phyloP scores from a whole-genome alignment of 2,797 vertebrate genomes.

The Holocentrus rufus region DNA sequence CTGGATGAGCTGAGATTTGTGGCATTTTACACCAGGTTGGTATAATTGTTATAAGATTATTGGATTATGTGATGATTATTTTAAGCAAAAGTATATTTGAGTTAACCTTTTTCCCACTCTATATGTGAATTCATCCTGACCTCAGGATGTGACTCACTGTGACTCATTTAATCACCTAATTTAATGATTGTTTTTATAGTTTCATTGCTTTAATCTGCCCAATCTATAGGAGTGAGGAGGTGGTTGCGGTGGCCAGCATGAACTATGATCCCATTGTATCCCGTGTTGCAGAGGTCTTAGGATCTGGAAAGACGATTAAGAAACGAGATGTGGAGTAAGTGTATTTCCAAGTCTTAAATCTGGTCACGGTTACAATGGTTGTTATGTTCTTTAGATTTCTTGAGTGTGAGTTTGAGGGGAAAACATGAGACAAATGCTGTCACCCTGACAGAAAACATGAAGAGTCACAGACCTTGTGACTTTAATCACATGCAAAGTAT shows the following conservation, averaged over 20 bases:
- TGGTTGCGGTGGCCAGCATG: constrained; percentile 97
- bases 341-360: constrained; percentile 49
- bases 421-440: constrained; percentile 50
- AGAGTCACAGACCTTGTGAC: constrained; percentile 44
- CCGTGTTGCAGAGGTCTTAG: constrained; percentile 95
- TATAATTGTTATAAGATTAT: constrained; percentile 17
- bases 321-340: constrained; percentile 99
- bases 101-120: neutral
- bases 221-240: constrained; percentile 91
- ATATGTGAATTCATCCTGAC: neutral
- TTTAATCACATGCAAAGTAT: constrained; percentile 56
- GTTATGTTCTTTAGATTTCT: constrained; percentile 56
- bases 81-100: neutral
- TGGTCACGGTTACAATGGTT: constrained; percentile 49
- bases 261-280: constrained; percentile 99
- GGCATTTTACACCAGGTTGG: constrained; percentile 98
- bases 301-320: constrained; percentile 91
- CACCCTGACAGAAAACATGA: constrained; percentile 36
- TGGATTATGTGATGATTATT: neutral
- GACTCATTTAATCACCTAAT: neutral
- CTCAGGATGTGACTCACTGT: neutral
- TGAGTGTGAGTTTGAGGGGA: constrained; percentile 39
- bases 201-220: constrained; percentile 45
- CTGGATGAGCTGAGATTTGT: constrained; percentile 97
- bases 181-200: constrained; percentile 13